Evolutionary conservation across 2,888 invertebrate species (phyloP).

Genomic region (Shargacucullia verbasci): DNA sequence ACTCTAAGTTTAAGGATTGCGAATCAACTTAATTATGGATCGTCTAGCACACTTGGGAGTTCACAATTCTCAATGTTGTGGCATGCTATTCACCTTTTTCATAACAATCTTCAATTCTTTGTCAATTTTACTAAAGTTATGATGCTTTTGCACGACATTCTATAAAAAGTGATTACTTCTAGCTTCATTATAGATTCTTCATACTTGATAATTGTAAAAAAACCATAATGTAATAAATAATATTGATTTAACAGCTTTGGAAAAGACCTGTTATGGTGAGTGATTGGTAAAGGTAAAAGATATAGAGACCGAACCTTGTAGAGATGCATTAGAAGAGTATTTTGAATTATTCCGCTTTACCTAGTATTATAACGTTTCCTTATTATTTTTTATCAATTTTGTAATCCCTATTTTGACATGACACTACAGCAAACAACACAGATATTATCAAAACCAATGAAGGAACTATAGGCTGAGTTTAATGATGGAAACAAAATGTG

Average conservation of each 20-base stretch:
- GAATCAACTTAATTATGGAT: slow-evolving; percentile 49
- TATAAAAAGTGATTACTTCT: slow-evolving; percentile 43
- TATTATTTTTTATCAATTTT: slow-evolving; percentile 64
- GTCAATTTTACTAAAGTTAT: slow-evolving; percentile 50
- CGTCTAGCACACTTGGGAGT: slow-evolving; percentile 68
- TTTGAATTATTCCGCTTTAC: slow-evolving; percentile 76
- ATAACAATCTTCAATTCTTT: slow-evolving; percentile 49
- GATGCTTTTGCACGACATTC: slow-evolving; percentile 72
- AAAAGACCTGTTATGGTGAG: slow-evolving; percentile 89
- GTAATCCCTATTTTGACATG: slow-evolving; percentile 61
- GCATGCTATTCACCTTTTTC: slow-evolving; percentile 71
- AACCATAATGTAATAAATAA: slow-evolving; percentile 67
- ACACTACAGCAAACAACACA: slow-evolving; percentile 63
- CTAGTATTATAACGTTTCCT: slow-evolving; percentile 69
- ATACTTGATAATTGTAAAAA: slow-evolving; percentile 43
- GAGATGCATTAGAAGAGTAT: slow-evolving; percentile 76
- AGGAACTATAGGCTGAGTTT: too few relatives aligned
- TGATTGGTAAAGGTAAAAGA: slow-evolving; percentile 81
- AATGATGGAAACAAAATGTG: slow-evolving; percentile 4
- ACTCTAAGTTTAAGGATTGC: slow-evolving; percentile 23
- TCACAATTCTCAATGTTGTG: slow-evolving; percentile 77
- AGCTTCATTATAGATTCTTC: slow-evolving; percentile 36
- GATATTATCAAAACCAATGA: slow-evolving; percentile 14
- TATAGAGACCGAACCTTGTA: slow-evolving; percentile 75
- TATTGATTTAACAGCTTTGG: slow-evolving; percentile 87